phyloP scores from a whole-genome alignment of 2,113 vertebrate genomes.

The Zootoca vivipara region DNA sequence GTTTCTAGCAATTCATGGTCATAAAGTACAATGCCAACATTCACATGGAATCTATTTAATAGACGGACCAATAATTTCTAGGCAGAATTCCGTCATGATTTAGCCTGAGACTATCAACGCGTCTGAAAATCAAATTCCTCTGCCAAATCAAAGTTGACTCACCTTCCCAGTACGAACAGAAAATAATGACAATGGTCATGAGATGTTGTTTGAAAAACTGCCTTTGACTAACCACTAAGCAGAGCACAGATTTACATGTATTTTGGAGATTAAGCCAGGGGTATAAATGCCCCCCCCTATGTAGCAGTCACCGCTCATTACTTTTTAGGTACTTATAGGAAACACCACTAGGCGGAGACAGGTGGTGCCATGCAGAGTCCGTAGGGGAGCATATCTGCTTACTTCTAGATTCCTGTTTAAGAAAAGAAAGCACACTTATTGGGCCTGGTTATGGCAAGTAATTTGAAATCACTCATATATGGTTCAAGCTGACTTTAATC shows the following conservation, averaged over 20 bases:
- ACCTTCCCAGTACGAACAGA: background rate
- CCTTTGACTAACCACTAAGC: background rate
- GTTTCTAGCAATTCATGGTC: background rate
- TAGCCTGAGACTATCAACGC: constrained; percentile 7
- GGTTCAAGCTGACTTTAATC: background rate
- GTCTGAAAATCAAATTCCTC: background rate
- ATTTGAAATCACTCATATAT: background rate
- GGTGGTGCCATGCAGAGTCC: no score
- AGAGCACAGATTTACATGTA: background rate
- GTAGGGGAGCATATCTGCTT: no score
- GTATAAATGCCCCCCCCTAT: no score
- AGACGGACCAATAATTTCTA: constrained; percentile 18
- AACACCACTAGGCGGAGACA: background rate
- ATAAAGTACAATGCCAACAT: background rate
- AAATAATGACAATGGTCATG: background rate
- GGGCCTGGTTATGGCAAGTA: background rate
- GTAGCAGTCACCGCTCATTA: no score
- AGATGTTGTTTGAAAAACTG: background rate
- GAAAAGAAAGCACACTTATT: no score
- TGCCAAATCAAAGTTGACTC: background rate
- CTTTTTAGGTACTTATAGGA: background rate
- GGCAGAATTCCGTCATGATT: background rate
- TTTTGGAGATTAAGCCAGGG: background rate
- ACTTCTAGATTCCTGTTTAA: no score
- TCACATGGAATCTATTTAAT: background rate